Conservation (phyloP, 2,888 invertebrate genomes). For the Hedya salicella region DNA sequence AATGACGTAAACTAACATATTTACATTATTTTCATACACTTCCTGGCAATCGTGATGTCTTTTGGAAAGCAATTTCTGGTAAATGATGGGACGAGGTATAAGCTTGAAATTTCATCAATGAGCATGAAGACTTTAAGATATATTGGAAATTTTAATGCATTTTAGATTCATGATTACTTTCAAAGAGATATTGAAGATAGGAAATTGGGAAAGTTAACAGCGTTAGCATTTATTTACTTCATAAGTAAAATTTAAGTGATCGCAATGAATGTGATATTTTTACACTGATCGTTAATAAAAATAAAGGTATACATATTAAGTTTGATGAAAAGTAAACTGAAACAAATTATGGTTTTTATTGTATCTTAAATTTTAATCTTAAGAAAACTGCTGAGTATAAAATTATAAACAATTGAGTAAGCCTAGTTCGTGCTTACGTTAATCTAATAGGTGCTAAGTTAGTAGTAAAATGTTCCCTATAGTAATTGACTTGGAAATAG, state of each 20-base stretch:
- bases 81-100: slow-evolving; percentile 66
- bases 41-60: slow-evolving; percentile 69
- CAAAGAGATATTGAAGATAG: slow-evolving; percentile 16
- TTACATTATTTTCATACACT: slow-evolving; percentile 78
- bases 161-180: slow-evolving; percentile 37
- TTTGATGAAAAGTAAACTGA: slow-evolving; percentile 44
- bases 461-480: slow-evolving; percentile 91
- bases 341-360: slow-evolving; percentile 47
- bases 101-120: slow-evolving; percentile 84
- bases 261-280: slow-evolving; percentile 48
- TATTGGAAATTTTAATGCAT: slow-evolving; percentile 39
- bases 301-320: slow-evolving; percentile 29
- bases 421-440: slow-evolving; percentile 79
- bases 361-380: slow-evolving; percentile 76
- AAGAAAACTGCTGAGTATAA: slow-evolving; percentile 81
- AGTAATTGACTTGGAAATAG: slow-evolving; percentile 94
- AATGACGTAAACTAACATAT: slow-evolving; percentile 73
- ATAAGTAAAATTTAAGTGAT: slow-evolving; percentile 5
- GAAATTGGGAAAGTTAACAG: slow-evolving; percentile 14
- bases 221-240: slow-evolving; percentile 18
- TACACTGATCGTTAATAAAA: slow-evolving; percentile 40
- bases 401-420: slow-evolving; percentile 82
- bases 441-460: slow-evolving; percentile 81
- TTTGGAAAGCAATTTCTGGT: slow-evolving; percentile 57
- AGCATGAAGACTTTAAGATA: slow-evolving; percentile 63